These are phyloP conservation scores for Drosophila maculinotata DNA, from an alignment of 2,888 invertebrate genomes.

Conservation along the genomic window DNA sequence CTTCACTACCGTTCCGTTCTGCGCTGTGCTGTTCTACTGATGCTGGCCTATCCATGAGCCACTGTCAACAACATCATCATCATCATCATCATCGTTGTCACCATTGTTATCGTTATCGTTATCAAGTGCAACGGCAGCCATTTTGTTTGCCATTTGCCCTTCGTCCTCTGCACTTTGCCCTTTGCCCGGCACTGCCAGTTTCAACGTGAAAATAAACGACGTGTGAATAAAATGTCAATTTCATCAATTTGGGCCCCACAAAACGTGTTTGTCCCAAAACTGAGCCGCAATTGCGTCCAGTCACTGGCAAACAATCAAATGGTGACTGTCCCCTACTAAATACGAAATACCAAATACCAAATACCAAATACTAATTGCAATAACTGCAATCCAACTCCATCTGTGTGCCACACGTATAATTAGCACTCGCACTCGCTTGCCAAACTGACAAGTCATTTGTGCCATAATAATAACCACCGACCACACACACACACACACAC, in stretches of 20 bases:
- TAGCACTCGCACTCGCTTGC: slow-evolving; percentile 8
- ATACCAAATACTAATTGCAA: slow-evolving; percentile 28
- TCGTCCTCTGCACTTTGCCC: background rate
- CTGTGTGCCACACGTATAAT: slow-evolving; percentile 9
- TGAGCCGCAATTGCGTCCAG: slow-evolving; percentile 4
- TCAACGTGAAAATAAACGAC: slow-evolving; percentile 53
- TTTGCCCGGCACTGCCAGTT: background rate
- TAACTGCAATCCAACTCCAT: slow-evolving; percentile 2
- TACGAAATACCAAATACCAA: too few species aligned
- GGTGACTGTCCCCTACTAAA: background rate
- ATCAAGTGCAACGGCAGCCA: slow-evolving; percentile 40
- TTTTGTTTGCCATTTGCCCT: slow-evolving; percentile 17
- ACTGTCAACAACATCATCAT: slow-evolving; percentile 26
- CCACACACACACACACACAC: background rate
- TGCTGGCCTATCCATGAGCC: slow-evolving; percentile 33
- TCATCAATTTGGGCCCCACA: slow-evolving; percentile 36
- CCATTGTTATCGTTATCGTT: slow-evolving; percentile 26
- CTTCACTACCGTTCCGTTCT: background rate
- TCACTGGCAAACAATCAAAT: slow-evolving; percentile 7
- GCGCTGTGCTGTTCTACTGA: slow-evolving; percentile 7
- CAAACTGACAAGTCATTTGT: slow-evolving; percentile 2
- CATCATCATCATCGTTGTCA: slow-evolving; percentile 23
- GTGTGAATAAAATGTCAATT: slow-evolving; percentile 74
- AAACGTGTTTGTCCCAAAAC: slow-evolving; percentile 30
- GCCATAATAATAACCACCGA: slow-evolving; percentile 7